Percentiles rank a stretch among this genome's conserved stretches.
These are phyloP conservation scores for Thumatha senex DNA, from an alignment of 2,888 invertebrate species.

Conservation along the genomic window DNA sequence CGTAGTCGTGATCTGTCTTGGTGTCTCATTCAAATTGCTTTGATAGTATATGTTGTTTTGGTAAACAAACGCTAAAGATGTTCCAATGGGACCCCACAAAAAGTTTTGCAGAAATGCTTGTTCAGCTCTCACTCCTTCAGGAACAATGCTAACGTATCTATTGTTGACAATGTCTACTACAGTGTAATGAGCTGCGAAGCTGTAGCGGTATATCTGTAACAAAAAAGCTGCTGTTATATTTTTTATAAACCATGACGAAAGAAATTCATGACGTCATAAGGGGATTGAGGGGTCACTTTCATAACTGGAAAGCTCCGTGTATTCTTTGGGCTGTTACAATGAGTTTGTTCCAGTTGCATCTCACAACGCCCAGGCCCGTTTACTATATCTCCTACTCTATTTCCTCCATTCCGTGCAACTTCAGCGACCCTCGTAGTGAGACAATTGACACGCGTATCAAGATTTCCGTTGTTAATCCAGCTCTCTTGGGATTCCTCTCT, in stretches of 20 bases:
- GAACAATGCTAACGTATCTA: slow-evolving; percentile 53
- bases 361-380: no score
- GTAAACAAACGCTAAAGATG: slow-evolving; percentile 87
- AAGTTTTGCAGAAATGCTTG: slow-evolving; percentile 86
- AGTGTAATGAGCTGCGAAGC: slow-evolving; percentile 89
- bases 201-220: slow-evolving; percentile 89
- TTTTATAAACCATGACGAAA: neutral
- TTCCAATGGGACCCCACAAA: slow-evolving; percentile 90
- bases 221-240: neutral
- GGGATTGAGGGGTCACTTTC: neutral
- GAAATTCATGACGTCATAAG: neutral
- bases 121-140: slow-evolving; percentile 49
- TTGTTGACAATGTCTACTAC: slow-evolving; percentile 85
- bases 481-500: no score
- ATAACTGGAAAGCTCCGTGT: no score
- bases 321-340: no score
- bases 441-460: no score
- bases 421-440: no score
- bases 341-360: no score
- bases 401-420: no score
- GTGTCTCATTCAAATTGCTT: slow-evolving; percentile 64
- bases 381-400: no score
- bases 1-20: slow-evolving; percentile 85
- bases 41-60: slow-evolving; percentile 91
- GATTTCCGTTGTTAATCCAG: no score